Evolutionary conservation across 2,113 vertebrate species (phyloP).

Genomic region (Poicephalus gulielmi): DNA sequence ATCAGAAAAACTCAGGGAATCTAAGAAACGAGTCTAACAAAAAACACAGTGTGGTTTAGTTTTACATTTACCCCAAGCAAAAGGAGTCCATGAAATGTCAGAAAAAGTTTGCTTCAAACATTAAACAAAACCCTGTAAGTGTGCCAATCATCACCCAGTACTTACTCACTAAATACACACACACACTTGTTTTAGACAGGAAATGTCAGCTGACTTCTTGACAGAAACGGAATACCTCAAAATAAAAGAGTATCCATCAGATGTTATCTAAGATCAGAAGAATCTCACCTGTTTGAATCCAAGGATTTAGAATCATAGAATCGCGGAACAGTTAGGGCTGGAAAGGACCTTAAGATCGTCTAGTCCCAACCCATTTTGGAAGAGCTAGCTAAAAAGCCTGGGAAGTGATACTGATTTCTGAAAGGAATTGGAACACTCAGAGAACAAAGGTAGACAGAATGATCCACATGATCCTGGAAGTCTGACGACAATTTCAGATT

Average conservation of each 20-base stretch:
- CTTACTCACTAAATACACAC: background rate
- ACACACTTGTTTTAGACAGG: slow-evolving; percentile 17
- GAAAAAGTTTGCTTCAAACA: background rate
- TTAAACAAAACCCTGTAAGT: background rate
- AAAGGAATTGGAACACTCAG: background rate
- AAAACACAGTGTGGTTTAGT: background rate
- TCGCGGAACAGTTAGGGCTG: too few relatives aligned
- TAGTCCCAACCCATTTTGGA: background rate
- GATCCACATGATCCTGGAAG: background rate
- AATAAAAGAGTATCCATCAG: background rate
- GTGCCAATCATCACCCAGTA: background rate
- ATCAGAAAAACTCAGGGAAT: background rate
- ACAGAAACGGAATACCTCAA: slow-evolving; percentile 19
- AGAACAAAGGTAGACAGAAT: background rate
- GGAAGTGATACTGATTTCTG: background rate
- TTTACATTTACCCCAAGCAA: background rate
- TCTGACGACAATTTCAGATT: background rate
- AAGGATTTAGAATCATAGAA: background rate
- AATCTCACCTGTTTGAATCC: background rate
- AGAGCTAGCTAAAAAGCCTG: background rate
- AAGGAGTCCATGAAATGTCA: background rate
- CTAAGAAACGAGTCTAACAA: background rate
- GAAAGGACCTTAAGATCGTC: too few relatives aligned
- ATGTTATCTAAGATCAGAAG: background rate
- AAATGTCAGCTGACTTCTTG: slow-evolving; percentile 29